Evolutionary conservation across 2,113 vertebrate species (phyloP).

Genomic region (Nestor notabilis): DNA sequence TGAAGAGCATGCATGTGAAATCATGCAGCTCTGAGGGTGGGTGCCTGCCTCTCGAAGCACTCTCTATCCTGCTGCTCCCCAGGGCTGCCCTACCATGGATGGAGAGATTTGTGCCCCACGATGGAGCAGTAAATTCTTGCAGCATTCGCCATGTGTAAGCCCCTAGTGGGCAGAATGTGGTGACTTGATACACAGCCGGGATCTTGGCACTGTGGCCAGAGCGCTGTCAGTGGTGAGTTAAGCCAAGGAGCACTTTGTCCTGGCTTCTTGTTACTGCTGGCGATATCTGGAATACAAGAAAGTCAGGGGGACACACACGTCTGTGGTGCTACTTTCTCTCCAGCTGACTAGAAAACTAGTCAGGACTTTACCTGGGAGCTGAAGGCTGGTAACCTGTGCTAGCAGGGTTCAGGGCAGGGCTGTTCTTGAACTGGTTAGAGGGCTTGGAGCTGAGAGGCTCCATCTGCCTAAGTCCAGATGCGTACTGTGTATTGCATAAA

Average conservation of each 20-base stretch:
- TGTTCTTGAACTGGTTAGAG: not conserved
- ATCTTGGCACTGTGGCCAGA: not conserved
- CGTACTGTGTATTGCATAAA: not conserved
- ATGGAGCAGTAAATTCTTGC: not conserved
- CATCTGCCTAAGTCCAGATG: not conserved
- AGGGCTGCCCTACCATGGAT: not conserved
- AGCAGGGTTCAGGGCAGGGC: not conserved
- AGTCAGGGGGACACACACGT: not conserved
- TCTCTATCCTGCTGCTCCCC: not conserved
- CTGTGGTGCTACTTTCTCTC: not conserved
- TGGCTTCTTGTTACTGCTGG: not conserved
- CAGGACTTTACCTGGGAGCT: not conserved
- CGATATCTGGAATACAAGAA: not conserved
- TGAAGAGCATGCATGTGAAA: not conserved
- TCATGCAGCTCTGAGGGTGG: rapidly evolving
- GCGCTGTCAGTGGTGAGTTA: not conserved
- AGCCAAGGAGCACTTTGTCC: not conserved
- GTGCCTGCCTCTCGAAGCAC: not conserved
- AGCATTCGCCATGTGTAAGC: not conserved
- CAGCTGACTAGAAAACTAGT: not conserved
- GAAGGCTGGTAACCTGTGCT: not conserved
- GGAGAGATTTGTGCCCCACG: not conserved
- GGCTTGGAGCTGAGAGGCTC: not conserved
- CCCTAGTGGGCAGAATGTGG: not conserved
- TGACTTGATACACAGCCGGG: not conserved